These are phyloP conservation scores for Noturus placidus DNA, from an alignment of 2,113 vertebrate species.

Conservation along the genomic window DNA sequence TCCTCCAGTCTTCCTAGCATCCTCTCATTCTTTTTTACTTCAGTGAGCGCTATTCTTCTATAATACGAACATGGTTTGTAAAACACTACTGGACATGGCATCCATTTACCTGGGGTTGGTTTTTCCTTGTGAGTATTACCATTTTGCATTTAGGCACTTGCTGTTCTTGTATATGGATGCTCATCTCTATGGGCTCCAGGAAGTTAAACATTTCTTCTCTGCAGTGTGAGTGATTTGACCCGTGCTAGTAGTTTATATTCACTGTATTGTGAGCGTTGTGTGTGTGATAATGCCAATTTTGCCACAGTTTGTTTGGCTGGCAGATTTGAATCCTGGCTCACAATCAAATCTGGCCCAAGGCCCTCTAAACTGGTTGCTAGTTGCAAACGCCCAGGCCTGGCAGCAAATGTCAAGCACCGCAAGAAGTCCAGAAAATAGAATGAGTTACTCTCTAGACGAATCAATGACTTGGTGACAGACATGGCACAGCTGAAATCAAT, in stretches of 20 bases:
- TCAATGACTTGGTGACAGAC: slow-evolving; percentile 14
- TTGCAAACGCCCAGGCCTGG: neutral
- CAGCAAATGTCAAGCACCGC: slow-evolving; percentile 10
- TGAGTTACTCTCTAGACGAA: neutral
- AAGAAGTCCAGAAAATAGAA: neutral
- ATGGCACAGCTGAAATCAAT: neutral
- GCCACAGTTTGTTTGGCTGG: slow-evolving; percentile 2
- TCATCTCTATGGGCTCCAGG: neutral
- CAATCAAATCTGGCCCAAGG: slow-evolving; percentile 18
- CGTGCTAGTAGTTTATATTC: neutral
- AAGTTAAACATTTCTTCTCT: neutral
- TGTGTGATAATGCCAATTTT: slow-evolving; percentile 9
- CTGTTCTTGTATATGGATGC: neutral
- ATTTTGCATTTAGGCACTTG: too few species aligned
- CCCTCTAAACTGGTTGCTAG: neutral
- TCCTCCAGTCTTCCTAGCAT: neutral
- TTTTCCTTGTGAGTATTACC: neutral
- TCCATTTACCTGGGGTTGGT: neutral
- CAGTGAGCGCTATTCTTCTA: neutral
- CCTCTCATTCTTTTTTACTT: neutral
- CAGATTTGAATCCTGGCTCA: slow-evolving; percentile 23
- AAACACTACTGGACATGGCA: neutral
- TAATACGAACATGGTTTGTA: neutral
- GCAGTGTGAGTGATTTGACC: neutral
- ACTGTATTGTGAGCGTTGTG: neutral